A percentile compares a stretch with the other conserved stretches of the same genome.
Conservation (phyloP, 2,797 vertebrate species). For the Coregonus suidteri region DNA sequence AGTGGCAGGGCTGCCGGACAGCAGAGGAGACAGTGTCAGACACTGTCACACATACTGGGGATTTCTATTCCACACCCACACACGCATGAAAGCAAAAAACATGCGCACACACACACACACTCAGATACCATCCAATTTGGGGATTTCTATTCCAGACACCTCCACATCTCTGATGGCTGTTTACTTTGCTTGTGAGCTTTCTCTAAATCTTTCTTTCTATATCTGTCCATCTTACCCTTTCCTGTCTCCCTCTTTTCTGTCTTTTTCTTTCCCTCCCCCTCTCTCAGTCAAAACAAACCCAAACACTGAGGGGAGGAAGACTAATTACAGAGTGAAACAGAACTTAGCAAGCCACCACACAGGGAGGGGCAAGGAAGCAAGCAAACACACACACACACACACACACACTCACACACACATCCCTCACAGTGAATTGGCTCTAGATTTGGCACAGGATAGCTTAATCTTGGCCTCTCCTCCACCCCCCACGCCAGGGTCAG, state of each 20-base stretch:
- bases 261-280: neutral
- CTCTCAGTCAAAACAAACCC: slow-evolving; percentile 9
- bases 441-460: neutral
- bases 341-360: neutral
- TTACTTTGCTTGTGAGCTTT: neutral
- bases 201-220: neutral
- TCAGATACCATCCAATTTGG: neutral
- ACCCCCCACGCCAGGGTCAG: slow-evolving; percentile 29
- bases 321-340: slow-evolving; percentile 4
- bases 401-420: neutral
- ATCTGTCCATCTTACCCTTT: neutral
- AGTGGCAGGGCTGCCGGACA: too few species aligned
- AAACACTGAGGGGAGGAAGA: neutral
- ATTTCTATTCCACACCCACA: slow-evolving; percentile 4
- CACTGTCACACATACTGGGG: neutral
- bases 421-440: slow-evolving; percentile 10
- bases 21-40: neutral
- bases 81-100: neutral
- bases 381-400: neutral
- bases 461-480: neutral
- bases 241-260: neutral
- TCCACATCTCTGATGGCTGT: neutral
- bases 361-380: neutral
- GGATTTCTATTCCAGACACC: slow-evolving; percentile 10
- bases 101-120: neutral